Conservation (phyloP, 2,888 invertebrate species). For the Sepiola atlantica region DNA sequence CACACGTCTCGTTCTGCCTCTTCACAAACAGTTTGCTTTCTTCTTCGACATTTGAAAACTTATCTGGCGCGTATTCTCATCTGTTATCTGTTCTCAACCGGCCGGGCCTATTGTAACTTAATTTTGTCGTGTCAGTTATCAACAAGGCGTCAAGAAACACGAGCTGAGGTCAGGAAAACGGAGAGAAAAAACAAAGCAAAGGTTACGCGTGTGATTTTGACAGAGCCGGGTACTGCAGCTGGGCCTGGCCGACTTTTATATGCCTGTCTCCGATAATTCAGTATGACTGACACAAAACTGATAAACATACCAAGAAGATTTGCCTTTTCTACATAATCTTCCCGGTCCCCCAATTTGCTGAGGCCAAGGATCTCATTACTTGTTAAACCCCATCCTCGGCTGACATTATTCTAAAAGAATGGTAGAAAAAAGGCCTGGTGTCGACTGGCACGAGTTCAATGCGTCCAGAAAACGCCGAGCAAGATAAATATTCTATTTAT, state of each 20-base stretch:
- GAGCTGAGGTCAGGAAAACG: background rate
- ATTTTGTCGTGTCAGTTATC: background rate
- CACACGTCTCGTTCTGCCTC: background rate
- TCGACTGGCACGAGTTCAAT: background rate
- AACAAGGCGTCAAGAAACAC: background rate
- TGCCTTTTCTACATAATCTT: background rate
- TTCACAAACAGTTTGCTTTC: background rate
- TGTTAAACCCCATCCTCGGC: background rate
- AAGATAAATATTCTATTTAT: background rate
- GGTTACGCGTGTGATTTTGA: background rate
- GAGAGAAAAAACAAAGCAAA: too few relatives aligned
- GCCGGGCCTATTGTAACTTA: background rate
- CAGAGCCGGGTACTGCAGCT: background rate
- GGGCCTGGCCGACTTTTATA: background rate
- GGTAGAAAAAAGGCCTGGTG: background rate
- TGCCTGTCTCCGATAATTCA: constrained; percentile 11
- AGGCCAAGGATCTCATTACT: background rate
- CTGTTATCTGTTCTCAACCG: background rate
- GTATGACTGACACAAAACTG: background rate
- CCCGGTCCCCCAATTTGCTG: background rate
- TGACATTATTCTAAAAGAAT: background rate
- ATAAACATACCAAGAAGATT: background rate
- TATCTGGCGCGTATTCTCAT: too few relatives aligned
- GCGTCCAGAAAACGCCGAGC: background rate
- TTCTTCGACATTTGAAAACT: too few relatives aligned